Evolutionary conservation across 37 sponge, comb jelly and placozoan genomes (phyloP), one percentile per base, ranked within the genome.

Genomic region (Amphimedon queenslandica): DNA sequence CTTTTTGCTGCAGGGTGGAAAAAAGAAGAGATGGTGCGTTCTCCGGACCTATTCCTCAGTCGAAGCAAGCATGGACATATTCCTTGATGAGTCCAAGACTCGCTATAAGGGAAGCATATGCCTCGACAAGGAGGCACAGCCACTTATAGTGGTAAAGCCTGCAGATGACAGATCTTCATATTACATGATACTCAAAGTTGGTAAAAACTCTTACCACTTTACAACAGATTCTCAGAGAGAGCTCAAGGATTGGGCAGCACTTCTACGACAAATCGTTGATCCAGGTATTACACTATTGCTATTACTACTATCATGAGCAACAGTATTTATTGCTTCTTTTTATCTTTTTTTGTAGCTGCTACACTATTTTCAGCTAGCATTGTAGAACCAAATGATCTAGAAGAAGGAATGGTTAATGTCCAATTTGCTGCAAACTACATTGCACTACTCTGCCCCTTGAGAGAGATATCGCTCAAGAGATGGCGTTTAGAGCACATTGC

Each of bases 11-110:
- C 74, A 84, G 85, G 79, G 78, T 36, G 85, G 69, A 20, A 80
- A 72, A 61, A 80, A 60, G 61, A 67, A 77, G 8, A 57, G 87
- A 31, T 87, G 81, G 77, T 87, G 87, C 37, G 87, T 87, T 20
- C 58, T 87, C 37, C 37, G 77, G 34, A 80, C 70, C 16, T 80
- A 75, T 60, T 41, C 37, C 36, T 70, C 61, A 29, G 40, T 57
- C 23, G 85, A 84, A 68, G 81, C 87, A 0, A 70, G 81, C 61
- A 70, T 87, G 25, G 87, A 87, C 38, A 80, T 87, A 42, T 87
- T 80, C 69, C 24, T 37, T 25, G 87, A 87, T 55, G 87, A 87
- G n/a, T 41, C 87, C 16, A 87, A 80, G 67, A 76, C 60, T 16
- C 65, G 72, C 0, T 80, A 63, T 63, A 87, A 87, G 60, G 72